A percentile compares a stretch with the other conserved stretches of the same genome.
These are phyloP conservation scores for Sandelia bainsii DNA, from an alignment of 2,797 vertebrate species.

Conservation along the genomic window DNA sequence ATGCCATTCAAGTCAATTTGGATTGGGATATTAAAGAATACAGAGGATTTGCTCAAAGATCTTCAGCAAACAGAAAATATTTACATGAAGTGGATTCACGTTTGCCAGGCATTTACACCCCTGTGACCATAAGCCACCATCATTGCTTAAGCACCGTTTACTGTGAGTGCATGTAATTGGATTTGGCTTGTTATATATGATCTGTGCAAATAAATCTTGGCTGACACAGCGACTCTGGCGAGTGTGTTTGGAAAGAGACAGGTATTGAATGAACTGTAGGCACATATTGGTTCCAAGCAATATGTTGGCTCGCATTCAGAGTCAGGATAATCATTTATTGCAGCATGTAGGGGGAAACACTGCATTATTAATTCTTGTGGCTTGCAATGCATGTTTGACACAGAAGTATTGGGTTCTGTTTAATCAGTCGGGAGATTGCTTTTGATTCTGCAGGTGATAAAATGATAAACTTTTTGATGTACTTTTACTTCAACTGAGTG, in stretches of 20 bases:
- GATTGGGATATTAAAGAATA: slow-evolving; percentile 11
- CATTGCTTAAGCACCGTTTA: slow-evolving; percentile 38
- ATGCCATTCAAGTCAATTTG: not conserved
- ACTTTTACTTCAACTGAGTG: not conserved
- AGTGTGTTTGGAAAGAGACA: slow-evolving; percentile 48
- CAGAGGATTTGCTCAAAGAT: slow-evolving; percentile 5
- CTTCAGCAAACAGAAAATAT: slow-evolving; percentile 24
- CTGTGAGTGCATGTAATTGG: slow-evolving; percentile 53
- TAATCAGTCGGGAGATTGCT: too few relatives aligned
- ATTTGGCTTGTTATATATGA: slow-evolving; percentile 54
- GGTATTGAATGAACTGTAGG: slow-evolving; percentile 44
- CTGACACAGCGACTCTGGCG: slow-evolving; percentile 14
- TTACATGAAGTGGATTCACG: slow-evolving; percentile 8
- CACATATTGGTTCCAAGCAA: slow-evolving; percentile 35
- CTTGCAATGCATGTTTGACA: not conserved
- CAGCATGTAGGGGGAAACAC: not conserved
- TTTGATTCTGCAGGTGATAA: slow-evolving; percentile 2
- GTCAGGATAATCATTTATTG: not conserved
- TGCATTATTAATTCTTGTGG: not conserved
- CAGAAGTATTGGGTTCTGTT: not conserved
- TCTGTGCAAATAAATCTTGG: slow-evolving; percentile 61
- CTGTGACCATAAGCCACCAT: slow-evolving; percentile 3
- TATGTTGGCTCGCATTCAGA: slow-evolving; percentile 26
- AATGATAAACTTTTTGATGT: not conserved
- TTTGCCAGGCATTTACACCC: slow-evolving; percentile 4